Evolutionary conservation across 1,140 invertebrate genomes (phyloP).

Genomic region (Drosophila neocordata): DNA sequence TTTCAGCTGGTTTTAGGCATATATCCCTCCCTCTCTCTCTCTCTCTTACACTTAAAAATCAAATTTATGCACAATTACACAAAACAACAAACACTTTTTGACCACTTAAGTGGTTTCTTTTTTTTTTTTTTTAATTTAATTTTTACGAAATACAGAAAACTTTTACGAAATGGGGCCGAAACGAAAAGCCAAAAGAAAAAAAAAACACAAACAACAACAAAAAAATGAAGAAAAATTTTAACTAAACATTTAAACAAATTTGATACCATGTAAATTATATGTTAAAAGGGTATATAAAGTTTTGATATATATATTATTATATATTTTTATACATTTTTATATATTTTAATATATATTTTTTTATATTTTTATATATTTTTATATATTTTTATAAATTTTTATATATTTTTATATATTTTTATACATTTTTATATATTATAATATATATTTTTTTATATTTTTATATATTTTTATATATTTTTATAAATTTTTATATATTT

Average conservation of each 20-base stretch:
- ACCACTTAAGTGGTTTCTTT: constrained; percentile 55
- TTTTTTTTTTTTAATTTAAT: constrained; percentile 17
- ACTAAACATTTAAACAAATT: constrained; percentile 62
- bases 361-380: no score
- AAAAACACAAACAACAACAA: constrained; percentile 46
- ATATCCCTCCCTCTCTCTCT: constrained; percentile 25
- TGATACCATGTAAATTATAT: neutral
- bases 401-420: no score
- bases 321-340: no score
- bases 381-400: no score
- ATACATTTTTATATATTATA: no score
- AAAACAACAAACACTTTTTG: constrained; percentile 46
- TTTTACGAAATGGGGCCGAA: constrained; percentile 48
- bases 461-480: no score
- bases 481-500: no score
- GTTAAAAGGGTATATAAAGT: neutral
- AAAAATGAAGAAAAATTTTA: constrained; percentile 44
- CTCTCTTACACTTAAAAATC: constrained; percentile 8
- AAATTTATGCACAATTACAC: constrained; percentile 64
- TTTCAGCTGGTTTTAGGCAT: constrained; percentile 56
- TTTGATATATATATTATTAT: no score
- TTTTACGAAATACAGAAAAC: constrained; percentile 64
- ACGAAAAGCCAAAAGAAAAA: constrained; percentile 32
- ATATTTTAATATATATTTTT: no score
- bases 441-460: no score